These are phyloP conservation scores for Notospermus geniculatus DNA, from an alignment of 1,140 invertebrate genomes.

Conservation along the genomic window DNA sequence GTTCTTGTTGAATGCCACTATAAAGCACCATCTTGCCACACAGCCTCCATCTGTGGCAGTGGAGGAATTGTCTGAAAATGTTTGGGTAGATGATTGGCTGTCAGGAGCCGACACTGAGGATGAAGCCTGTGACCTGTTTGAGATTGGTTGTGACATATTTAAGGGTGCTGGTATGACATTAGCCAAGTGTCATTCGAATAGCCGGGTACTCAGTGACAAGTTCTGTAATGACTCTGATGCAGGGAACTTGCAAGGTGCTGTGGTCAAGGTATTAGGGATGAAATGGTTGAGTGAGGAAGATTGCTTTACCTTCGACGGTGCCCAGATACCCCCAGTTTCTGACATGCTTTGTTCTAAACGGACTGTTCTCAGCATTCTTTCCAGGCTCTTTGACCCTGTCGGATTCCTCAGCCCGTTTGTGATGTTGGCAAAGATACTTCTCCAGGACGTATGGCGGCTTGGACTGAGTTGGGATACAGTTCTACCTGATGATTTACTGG, in stretches of 20 bases:
- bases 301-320: not conserved
- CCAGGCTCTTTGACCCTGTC: not conserved
- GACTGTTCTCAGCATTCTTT: not conserved
- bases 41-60: conserved; percentile 22
- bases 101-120: conserved; percentile 42
- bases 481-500: not conserved
- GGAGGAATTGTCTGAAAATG: conserved; percentile 39
- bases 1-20: conserved; percentile 13
- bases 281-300: not conserved
- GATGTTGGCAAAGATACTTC: not conserved
- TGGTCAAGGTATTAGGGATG: not conserved
- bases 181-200: not conserved
- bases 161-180: not conserved
- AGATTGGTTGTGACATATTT: not conserved
- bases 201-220: not conserved
- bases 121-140: conserved; percentile 34
- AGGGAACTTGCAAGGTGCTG: not conserved
- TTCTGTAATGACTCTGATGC: not conserved
- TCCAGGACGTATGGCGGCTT: not conserved
- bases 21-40: conserved; percentile 35
- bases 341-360: not conserved
- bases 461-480: not conserved
- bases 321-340: not conserved
- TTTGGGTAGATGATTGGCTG: conserved; percentile 57
- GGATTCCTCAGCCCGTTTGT: not conserved